Evolutionary conservation across 2,888 invertebrate species (phyloP), one percentile per base, ranked within the genome.

Genomic region (Podotricha telesiphe): DNA sequence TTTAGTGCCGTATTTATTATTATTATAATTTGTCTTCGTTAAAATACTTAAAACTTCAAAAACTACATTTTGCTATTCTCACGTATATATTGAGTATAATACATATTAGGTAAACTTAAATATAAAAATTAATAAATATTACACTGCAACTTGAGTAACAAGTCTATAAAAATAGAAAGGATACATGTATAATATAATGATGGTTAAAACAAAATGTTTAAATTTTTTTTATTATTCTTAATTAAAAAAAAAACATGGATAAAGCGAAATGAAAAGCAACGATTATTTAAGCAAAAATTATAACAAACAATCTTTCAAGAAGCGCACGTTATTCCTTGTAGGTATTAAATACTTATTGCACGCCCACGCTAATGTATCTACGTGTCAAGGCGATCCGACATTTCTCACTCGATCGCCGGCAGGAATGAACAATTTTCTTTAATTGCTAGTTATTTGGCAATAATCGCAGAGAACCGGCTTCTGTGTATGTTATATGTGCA

Each of bases 311-410:
- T 34, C 62, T 37, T 62, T 62, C 48, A 37, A 17, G 17, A 8
- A 4, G 48, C 22, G n/a, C 42, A 45, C 15, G 20, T 58, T 4
- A 22, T 42, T 58, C n/a, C 34, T 58, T 47, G 28, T 34, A 34
- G n/a, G 37, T 20, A 62, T 17, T 22, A 45, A 45, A 59, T 28
- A 62, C 15, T 37, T 47, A 48, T 48, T 37, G 37, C 48, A 4
- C 15, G 15, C 34, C 34, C 19, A 10, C 15, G 15, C 42, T 19
- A 13, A 58, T 42, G 28, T 59, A 42, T 17, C 7, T 47, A 48
- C 19, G 48, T 34, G 48, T 62, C 62, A 62, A 62, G 62, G 62
- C 48, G 34, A 62, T 62, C 37, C 48, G 47, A 50, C 20, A 50
- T 62, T 62, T 47, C 45, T 45, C 34, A 61, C 19, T 47, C 47